These are phyloP conservation scores for Drosophila guanche DNA, from an alignment of 1,140 invertebrate genomes.

Conservation along the genomic window DNA sequence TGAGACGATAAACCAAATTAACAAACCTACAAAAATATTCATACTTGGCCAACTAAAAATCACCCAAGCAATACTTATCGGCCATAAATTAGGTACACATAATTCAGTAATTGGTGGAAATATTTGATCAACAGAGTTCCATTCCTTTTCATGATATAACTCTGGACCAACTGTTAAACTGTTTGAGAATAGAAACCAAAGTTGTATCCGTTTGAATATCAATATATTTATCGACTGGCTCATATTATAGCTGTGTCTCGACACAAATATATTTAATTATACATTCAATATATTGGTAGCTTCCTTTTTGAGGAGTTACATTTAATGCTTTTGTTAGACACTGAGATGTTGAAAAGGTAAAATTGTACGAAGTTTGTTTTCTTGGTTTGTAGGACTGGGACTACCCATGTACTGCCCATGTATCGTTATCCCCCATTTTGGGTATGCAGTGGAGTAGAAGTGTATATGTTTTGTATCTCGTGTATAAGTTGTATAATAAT, in stretches of 20 bases:
- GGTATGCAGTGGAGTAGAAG: conserved; percentile 44
- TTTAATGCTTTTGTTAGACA: conserved; percentile 67
- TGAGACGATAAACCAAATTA: no score
- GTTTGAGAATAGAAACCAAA: conserved; percentile 18
- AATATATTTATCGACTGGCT: conserved; percentile 73
- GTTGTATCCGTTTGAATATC: conserved; percentile 60
- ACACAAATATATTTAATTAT: conserved; percentile 51
- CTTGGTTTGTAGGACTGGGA: conserved; percentile 47
- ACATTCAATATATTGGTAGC: conserved; percentile 59
- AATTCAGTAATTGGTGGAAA: no score
- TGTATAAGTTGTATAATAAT: conserved; percentile 60
- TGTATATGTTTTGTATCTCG: conserved; percentile 43
- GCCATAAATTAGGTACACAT: no score
- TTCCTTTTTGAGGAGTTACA: conserved; percentile 28
- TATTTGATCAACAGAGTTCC: no score
- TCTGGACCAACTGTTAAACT: background rate
- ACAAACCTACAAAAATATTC: no score
- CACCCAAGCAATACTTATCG: no score
- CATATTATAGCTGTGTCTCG: conserved; percentile 64
- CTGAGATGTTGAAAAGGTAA: conserved; percentile 81
- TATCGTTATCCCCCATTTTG: conserved; percentile 20
- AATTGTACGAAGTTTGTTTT: conserved; percentile 67
- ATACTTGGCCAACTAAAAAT: no score
- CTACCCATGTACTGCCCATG: conserved; percentile 14
- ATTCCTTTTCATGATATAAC: no score